A percentile compares a stretch with the other conserved stretches of the same genome.
These are phyloP conservation scores for Grapholita molesta DNA, from an alignment of 1,140 invertebrate genomes.

Conservation along the genomic window DNA sequence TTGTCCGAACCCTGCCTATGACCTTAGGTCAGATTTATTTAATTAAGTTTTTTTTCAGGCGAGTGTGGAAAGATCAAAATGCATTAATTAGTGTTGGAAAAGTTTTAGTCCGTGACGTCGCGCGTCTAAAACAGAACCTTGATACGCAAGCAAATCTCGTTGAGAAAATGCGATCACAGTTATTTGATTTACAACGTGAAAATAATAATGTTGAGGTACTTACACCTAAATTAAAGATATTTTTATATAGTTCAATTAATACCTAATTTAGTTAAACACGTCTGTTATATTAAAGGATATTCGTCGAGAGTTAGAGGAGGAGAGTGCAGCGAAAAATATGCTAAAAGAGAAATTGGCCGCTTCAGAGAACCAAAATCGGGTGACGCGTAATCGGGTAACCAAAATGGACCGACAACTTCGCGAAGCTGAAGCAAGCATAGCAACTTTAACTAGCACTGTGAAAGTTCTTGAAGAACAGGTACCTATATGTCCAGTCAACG, in stretches of 20 bases:
- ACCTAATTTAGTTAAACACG: not conserved
- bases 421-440: slow-evolving; percentile 63
- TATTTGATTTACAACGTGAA: slow-evolving; percentile 34
- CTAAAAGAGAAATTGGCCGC: slow-evolving; percentile 57
- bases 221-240: not conserved
- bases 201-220: slow-evolving; percentile 44
- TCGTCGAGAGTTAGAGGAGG: slow-evolving; percentile 53
- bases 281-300: not conserved
- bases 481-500: too few relatives aligned
- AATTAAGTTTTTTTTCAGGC: slow-evolving; percentile 32
- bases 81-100: slow-evolving; percentile 56
- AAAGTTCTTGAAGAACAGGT: slow-evolving; percentile 68
- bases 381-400: slow-evolving; percentile 44
- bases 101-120: slow-evolving; percentile 56
- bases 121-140: slow-evolving; percentile 49
- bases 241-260: not conserved
- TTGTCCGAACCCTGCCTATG: too few relatives aligned
- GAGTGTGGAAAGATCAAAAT: slow-evolving; percentile 47
- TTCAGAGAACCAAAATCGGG: slow-evolving; percentile 50
- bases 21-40: not conserved
- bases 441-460: slow-evolving; percentile 60
- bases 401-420: slow-evolving; percentile 68
- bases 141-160: slow-evolving; percentile 30
- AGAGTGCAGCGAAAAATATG: slow-evolving; percentile 35
- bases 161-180: slow-evolving; percentile 32